Conservation (phyloP, 2,113 vertebrate genomes). For the Dipodomys ordii region DNA sequence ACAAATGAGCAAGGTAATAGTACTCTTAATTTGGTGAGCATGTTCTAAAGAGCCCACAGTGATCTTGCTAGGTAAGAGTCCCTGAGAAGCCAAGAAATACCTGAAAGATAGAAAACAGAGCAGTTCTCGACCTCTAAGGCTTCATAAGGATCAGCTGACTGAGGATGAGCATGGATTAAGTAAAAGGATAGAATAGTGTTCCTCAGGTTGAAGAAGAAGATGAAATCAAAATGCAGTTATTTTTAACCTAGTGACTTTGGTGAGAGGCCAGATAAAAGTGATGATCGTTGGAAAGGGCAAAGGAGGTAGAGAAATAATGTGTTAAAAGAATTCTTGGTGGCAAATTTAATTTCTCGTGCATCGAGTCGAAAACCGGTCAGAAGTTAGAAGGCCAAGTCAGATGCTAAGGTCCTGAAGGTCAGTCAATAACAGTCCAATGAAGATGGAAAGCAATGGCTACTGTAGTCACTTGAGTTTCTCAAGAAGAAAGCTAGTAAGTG, state of each 20-base stretch:
- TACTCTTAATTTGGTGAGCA: not conserved
- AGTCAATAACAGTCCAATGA: not conserved
- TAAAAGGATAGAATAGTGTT: not conserved
- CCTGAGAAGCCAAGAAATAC: not conserved
- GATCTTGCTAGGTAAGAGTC: not conserved
- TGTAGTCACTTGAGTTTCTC: not conserved
- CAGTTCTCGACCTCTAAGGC: not conserved
- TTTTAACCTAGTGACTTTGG: not conserved
- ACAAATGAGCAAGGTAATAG: not conserved
- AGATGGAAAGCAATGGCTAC: not conserved
- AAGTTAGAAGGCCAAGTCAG: not conserved
- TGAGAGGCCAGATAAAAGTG: not conserved
- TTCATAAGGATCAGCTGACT: not conserved
- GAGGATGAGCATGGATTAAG: not conserved
- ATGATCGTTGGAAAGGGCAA: not conserved
- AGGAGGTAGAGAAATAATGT: not conserved
- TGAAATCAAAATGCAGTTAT: slow-evolving; percentile 14
- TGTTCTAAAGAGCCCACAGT: not conserved
- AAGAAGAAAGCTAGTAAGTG: not conserved
- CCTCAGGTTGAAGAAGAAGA: not conserved
- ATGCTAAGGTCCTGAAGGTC: not conserved
- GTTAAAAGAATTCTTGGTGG: not conserved
- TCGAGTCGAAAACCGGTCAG: not conserved
- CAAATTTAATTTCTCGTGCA: not conserved
- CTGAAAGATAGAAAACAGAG: not conserved